Percentiles rank a stretch among this genome's conserved stretches.
phyloP scores from a whole-genome alignment of 2,113 vertebrate genomes.

The Saccopteryx leptura region DNA sequence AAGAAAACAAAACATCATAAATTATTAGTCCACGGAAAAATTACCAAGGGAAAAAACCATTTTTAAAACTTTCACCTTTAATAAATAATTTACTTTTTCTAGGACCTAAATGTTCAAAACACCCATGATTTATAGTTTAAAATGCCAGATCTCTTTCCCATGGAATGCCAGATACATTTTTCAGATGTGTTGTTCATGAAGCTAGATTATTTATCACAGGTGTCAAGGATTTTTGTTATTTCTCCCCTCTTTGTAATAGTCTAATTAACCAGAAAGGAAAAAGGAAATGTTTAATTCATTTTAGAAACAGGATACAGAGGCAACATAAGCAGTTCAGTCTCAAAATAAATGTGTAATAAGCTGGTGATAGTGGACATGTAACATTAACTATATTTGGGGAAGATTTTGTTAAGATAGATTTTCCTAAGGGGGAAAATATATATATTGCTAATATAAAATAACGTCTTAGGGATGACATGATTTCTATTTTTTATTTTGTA shows the following conservation, averaged over 20 bases:
- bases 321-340: conserved; percentile 5
- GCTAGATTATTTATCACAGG: conserved; percentile 80
- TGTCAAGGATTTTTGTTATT: conserved; percentile 68
- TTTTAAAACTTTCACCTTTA: conserved; percentile 67
- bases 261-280: conserved; percentile 68
- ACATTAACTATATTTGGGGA: not conserved
- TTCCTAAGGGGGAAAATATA: not conserved
- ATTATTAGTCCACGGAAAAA: conserved; percentile 81
- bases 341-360: not conserved
- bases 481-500: not conserved
- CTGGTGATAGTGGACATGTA: not conserved
- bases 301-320: conserved; percentile 53
- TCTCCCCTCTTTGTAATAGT: conserved; percentile 69
- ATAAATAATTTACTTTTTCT: conserved; percentile 84
- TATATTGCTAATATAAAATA: not conserved
- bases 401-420: not conserved
- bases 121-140: conserved; percentile 82
- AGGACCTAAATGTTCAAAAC: conserved; percentile 63
- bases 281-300: conserved; percentile 72
- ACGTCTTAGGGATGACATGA: not conserved
- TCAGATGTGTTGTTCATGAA: conserved; percentile 84
- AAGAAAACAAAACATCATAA: conserved; percentile 61
- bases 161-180: conserved; percentile 82
- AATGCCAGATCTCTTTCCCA: conserved; percentile 83
- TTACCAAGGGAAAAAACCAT: conserved; percentile 60